Percentiles rank a stretch among this genome's conserved stretches.
Conservation (phyloP, 2,888 invertebrate species). For the Falcaria lacertinaria region DNA sequence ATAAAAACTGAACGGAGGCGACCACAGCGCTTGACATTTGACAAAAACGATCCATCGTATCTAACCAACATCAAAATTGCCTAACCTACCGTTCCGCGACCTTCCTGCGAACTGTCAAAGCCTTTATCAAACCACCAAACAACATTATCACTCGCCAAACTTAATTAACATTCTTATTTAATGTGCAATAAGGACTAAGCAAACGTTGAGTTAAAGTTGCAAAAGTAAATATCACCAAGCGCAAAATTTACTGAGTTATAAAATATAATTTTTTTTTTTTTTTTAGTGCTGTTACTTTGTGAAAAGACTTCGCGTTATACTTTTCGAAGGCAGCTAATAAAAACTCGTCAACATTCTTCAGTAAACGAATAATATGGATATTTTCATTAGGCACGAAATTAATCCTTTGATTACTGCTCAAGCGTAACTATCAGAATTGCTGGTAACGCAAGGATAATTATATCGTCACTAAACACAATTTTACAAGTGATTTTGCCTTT, state of each 20-base stretch:
- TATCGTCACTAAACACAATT: no score
- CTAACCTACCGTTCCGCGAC: slow-evolving; percentile 72
- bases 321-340: not conserved
- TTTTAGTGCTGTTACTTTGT: not conserved
- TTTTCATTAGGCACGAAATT: no score
- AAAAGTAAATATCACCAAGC: slow-evolving; percentile 62
- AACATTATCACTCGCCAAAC: slow-evolving; percentile 11
- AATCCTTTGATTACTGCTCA: no score
- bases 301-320: not conserved
- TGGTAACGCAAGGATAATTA: no score
- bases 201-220: slow-evolving; percentile 15
- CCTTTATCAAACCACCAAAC: slow-evolving; percentile 46
- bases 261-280: slow-evolving; percentile 44
- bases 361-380: no score
- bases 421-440: no score
- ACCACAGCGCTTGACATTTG: slow-evolving; percentile 77
- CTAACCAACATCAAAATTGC: slow-evolving; percentile 65
- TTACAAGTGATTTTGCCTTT: no score
- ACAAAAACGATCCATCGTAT: slow-evolving; percentile 71
- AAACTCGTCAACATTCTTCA: not conserved
- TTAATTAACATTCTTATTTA: slow-evolving; percentile 21
- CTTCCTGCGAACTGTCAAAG: slow-evolving; percentile 76
- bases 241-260: slow-evolving; percentile 67
- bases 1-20: slow-evolving; percentile 45
- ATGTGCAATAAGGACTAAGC: slow-evolving; percentile 5